Evolutionary conservation across 2,888 invertebrate genomes (phyloP), one percentile per base, ranked within the genome.

Genomic region (Thera obeliscata): DNA sequence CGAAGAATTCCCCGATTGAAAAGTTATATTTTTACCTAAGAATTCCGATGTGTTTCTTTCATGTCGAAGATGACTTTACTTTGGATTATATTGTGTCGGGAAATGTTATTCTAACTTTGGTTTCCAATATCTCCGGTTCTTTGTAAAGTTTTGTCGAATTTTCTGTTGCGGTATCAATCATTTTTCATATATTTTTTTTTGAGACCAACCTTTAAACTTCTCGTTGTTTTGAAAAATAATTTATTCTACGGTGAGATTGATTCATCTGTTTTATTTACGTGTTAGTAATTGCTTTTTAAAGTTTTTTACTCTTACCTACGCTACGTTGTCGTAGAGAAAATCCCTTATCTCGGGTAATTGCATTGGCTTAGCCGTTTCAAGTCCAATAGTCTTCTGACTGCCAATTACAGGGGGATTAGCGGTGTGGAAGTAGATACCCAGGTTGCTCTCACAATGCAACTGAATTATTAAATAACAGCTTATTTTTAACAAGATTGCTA

Each of bases 1-100:
- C 80, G 75, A 91, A 89, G 92, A 93, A 93, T 92, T 90, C 88
- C 84, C 84, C 92, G 91, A 93, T 93, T 92, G 91, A 89, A 91
- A 93, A 93, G 92, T 93, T 92, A 93, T 93, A 93, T 93, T 93
- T 92, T 87, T 88, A 88, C 91, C 89, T 87, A 93, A 92, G 93
- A 93, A 92, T 91, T 90, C 88, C 87, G 86, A 91, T 91, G 90
- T 91, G 89, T 90, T 92, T 89, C 90, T 93, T 93, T 93, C 84
- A 91, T 90, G 87, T 90, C 83, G 78, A 76, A 89, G 91, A 92
- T 91, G 89, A 91, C 88, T 93, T 90, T 91, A 89, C 88, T 87
- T 86, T 71, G 81, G 87, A 90, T 90, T 88, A 89, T 86, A 90
- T 90, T 91, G 88, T 85, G 85, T 83, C 80, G 81, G 78, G 79